These are phyloP conservation scores for Characodon lateralis DNA, from an alignment of 2,797 vertebrate species.

Conservation along the genomic window DNA sequence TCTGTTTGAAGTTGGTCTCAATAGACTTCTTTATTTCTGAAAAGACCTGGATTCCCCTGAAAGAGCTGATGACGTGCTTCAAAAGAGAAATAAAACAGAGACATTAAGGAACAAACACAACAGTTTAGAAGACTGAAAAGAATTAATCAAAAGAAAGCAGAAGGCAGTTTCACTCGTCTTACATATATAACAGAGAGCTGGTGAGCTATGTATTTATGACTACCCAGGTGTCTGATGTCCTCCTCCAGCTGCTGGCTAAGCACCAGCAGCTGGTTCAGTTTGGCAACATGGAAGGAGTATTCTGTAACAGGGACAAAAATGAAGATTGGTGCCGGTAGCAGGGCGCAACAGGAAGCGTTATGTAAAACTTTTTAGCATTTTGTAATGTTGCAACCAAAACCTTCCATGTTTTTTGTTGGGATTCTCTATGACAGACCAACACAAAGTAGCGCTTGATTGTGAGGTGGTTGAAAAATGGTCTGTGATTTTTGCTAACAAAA, in stretches of 20 bases:
- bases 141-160: neutral
- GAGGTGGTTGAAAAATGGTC: neutral
- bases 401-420: neutral
- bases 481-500: neutral
- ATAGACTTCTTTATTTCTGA: constrained; percentile 82
- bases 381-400: neutral
- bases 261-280: constrained; percentile 85
- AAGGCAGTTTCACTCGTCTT: constrained; percentile 39
- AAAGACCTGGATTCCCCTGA: constrained; percentile 79
- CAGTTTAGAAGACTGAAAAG: neutral
- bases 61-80: constrained; percentile 84
- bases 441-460: neutral
- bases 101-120: neutral
- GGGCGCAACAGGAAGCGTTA: neutral
- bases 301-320: constrained; percentile 66
- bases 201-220: constrained; percentile 87
- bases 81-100: neutral
- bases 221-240: constrained; percentile 84
- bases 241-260: constrained; percentile 86
- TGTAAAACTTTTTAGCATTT: neutral
- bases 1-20: constrained; percentile 85
- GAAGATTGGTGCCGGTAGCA: neutral
- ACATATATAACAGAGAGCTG: constrained; percentile 87
- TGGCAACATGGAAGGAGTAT: constrained; percentile 82
- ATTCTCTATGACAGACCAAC: neutral